Evolutionary conservation across 2,113 vertebrate genomes (phyloP).

Genomic region (Aldabrachelys gigantea): DNA sequence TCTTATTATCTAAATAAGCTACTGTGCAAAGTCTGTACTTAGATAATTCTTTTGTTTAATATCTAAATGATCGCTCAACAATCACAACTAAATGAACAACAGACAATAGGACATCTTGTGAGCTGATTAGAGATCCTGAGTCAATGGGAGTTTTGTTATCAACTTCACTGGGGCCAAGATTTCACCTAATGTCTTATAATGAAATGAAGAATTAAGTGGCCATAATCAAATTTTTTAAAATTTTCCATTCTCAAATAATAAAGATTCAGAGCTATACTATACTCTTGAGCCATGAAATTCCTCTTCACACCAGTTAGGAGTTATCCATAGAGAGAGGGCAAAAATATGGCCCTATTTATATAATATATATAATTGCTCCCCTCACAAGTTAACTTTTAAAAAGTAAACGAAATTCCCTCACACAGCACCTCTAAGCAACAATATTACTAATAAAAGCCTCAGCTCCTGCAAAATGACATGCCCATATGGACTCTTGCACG

Average conservation of each 20-base stretch:
- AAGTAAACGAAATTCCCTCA: too few relatives aligned
- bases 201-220: background rate
- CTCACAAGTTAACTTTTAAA: too few relatives aligned
- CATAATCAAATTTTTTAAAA: background rate
- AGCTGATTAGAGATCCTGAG: background rate
- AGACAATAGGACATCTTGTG: background rate
- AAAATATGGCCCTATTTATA: background rate
- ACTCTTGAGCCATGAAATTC: background rate
- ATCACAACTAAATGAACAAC: slow-evolving; percentile 17
- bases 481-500: too few relatives aligned
- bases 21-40: too few relatives aligned
- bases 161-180: background rate
- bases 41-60: background rate
- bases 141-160: background rate
- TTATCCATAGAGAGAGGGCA: background rate
- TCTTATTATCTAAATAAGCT: background rate
- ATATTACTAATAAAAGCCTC: too few relatives aligned
- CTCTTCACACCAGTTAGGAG: background rate
- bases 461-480: too few relatives aligned
- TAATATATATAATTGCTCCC: too few relatives aligned
- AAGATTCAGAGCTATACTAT: background rate
- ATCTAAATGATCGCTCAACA: background rate
- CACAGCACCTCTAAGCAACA: too few relatives aligned
- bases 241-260: background rate
- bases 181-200: background rate